A percentile compares a stretch with the other conserved stretches of the same genome.
Conservation (phyloP, 2,113 vertebrate species). For the Pelecanus crispus region DNA sequence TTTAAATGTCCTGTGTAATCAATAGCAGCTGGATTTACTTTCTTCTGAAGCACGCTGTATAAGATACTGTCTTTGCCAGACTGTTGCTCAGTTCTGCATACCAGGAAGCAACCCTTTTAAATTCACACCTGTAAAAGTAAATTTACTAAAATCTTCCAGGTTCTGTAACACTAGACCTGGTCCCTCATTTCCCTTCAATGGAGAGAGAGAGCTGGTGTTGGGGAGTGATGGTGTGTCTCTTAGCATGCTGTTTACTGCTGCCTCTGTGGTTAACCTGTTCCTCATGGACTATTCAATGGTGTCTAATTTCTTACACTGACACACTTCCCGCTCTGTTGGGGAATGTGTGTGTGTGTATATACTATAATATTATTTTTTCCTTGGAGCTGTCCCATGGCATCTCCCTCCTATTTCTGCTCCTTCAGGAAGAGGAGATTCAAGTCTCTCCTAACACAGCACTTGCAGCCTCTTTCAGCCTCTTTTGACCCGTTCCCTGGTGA, state of each 20-base stretch:
- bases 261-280: background rate
- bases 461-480: background rate
- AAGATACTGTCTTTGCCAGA: background rate
- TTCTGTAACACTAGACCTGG: background rate
- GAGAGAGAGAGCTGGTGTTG: background rate
- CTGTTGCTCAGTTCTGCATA: background rate
- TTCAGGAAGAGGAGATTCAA: background rate
- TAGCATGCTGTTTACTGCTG: background rate
- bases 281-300: background rate
- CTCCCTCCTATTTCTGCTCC: background rate
- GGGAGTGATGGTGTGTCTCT: background rate
- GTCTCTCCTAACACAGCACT: background rate
- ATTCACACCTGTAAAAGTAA: background rate
- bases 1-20: constrained; percentile 13
- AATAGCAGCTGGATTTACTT: background rate
- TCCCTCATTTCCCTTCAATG: background rate
- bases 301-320: background rate
- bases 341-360: background rate
- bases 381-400: background rate
- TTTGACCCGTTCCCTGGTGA: background rate
- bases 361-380: background rate
- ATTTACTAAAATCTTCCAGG: background rate
- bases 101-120: background rate
- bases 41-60: background rate
- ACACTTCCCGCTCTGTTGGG: background rate